Evolutionary conservation across 2,888 invertebrate species (phyloP).

Genomic region (Elysia crispata): DNA sequence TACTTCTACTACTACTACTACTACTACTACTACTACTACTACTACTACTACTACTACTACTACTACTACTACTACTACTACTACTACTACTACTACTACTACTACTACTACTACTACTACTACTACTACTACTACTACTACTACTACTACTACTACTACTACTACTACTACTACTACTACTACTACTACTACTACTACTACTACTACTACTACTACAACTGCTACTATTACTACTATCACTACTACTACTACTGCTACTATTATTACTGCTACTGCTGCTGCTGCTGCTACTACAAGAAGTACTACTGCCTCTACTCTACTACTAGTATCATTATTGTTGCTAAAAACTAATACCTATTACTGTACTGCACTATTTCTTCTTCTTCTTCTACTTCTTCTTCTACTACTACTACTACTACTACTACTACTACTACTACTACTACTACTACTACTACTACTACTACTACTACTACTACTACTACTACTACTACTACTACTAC

Average conservation of each 20-base stretch:
- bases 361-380: too few relatives aligned
- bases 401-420: too few relatives aligned
- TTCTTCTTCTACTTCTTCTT: too few relatives aligned
- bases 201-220: too few relatives aligned
- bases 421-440: background rate
- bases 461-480: slow-evolving; percentile 39
- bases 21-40: too few relatives aligned
- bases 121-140: slow-evolving; percentile 36
- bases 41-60: slow-evolving; percentile 35
- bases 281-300: background rate
- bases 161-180: slow-evolving; percentile 15
- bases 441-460: slow-evolving; percentile 38
- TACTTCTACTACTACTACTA: too few relatives aligned
- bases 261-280: background rate
- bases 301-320: background rate
- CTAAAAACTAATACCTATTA: too few relatives aligned
- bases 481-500: slow-evolving; percentile 38
- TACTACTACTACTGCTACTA: slow-evolving; percentile 6
- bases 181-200: background rate
- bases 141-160: too few relatives aligned
- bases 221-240: background rate
- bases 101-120: slow-evolving; percentile 38
- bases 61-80: slow-evolving; percentile 39
- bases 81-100: slow-evolving; percentile 38
- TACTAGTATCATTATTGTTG: background rate